Evolutionary conservation across 2,888 invertebrate genomes (phyloP).

Genomic region (Coelinius sp.): DNA sequence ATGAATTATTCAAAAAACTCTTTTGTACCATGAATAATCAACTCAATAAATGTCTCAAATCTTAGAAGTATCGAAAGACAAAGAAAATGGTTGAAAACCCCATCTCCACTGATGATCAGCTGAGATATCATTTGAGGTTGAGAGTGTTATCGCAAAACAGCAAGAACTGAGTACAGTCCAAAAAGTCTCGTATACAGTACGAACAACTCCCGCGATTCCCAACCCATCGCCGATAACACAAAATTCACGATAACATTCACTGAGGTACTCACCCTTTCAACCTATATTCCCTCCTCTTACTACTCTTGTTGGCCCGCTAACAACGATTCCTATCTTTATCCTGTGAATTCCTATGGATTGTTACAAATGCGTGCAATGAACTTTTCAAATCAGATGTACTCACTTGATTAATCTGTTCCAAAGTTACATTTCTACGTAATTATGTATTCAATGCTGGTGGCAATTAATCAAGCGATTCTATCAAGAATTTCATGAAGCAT

Average conservation of each 20-base stretch:
- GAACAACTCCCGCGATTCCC: background rate
- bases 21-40: too few relatives aligned
- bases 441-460: background rate
- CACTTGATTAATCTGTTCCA: background rate
- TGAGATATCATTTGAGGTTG: background rate
- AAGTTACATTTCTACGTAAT: background rate
- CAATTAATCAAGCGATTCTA: background rate
- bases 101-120: background rate
- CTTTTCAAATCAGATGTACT: background rate
- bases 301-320: background rate
- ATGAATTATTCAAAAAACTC: too few relatives aligned
- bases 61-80: too few relatives aligned
- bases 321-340: background rate
- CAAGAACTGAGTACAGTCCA: background rate
- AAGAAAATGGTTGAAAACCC: background rate
- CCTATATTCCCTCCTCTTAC: background rate
- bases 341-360: background rate
- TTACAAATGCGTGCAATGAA: conserved; percentile 5
- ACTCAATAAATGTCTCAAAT: too few relatives aligned
- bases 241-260: conserved; percentile 1
- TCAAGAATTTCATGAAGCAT: background rate
- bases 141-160: background rate
- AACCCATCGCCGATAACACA: background rate
- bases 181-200: background rate
- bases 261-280: background rate